Percentiles rank a stretch among this genome's conserved stretches.
Conservation (phyloP, 2,797 vertebrate genomes). For the Acipenser ruthenus region DNA sequence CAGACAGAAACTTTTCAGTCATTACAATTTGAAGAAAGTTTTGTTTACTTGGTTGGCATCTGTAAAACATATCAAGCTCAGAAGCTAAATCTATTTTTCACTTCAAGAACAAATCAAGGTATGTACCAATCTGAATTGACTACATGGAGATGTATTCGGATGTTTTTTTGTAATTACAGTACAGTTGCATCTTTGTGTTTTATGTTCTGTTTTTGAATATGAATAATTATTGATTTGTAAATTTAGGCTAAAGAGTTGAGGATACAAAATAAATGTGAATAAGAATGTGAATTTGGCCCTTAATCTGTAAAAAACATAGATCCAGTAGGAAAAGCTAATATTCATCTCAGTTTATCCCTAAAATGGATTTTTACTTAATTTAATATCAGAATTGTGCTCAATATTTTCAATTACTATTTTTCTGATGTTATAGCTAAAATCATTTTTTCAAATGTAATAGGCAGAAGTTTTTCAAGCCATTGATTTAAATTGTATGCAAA, state of each 20-base stretch:
- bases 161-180: not conserved
- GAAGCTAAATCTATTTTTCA: not conserved
- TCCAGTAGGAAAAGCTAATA: too few species aligned
- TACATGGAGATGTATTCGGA: too few species aligned
- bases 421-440: too few species aligned
- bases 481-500: too few species aligned
- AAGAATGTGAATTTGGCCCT: too few species aligned
- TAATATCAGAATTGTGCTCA: too few species aligned
- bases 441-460: too few species aligned
- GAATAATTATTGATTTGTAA: not conserved
- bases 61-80: not conserved
- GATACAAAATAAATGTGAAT: not conserved
- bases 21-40: constrained; percentile 12
- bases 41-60: not conserved
- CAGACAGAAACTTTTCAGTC: constrained; percentile 22
- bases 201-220: not conserved
- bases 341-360: too few species aligned
- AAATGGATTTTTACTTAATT: too few species aligned
- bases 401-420: too few species aligned
- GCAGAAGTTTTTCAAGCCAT: too few species aligned
- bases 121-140: not conserved
- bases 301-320: not conserved
- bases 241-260: not conserved
- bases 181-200: not conserved
- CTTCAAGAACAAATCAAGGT: not conserved